Evolutionary conservation across 2,888 invertebrate genomes (phyloP).

Genomic region (Chromoteleia sp.): DNA sequence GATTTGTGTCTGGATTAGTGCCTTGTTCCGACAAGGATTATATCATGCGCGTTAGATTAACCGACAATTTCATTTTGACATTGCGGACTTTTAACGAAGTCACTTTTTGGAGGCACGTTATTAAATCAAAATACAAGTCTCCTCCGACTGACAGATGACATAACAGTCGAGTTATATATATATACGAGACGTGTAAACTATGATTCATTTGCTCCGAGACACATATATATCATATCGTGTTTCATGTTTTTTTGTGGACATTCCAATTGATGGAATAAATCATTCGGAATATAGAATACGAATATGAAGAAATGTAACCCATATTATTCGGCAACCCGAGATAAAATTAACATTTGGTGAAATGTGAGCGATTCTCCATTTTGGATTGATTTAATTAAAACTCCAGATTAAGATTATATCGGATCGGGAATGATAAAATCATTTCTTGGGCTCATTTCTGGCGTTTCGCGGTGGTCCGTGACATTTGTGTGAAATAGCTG

Average conservation of each 20-base stretch:
- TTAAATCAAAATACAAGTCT: constrained; percentile 56
- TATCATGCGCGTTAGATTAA: constrained; percentile 83
- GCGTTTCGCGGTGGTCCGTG: constrained; percentile 39
- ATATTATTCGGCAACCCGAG: constrained; percentile 25
- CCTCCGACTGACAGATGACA: constrained; percentile 57
- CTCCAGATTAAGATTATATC: constrained; percentile 59
- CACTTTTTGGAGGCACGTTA: constrained; percentile 57
- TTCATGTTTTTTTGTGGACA: constrained; percentile 50
- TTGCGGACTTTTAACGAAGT: constrained; percentile 79
- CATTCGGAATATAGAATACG: constrained; percentile 36
- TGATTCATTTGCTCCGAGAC: constrained; percentile 28
- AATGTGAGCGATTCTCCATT: constrained; percentile 49
- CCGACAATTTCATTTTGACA: constrained; percentile 75
- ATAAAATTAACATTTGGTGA: constrained; percentile 49
- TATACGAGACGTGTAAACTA: constrained; percentile 21
- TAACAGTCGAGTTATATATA: constrained; percentile 45
- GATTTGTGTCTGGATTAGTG: constrained; percentile 74
- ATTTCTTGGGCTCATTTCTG: constrained; percentile 21
- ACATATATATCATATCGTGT: constrained; percentile 49
- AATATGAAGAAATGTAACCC: constrained; percentile 45
- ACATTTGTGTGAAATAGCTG: constrained; percentile 2
- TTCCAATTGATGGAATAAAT: constrained; percentile 59
- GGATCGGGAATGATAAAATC: constrained; percentile 43
- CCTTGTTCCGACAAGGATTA: constrained; percentile 83
- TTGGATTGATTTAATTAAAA: constrained; percentile 65